phyloP scores from a whole-genome alignment of 2,888 invertebrate genomes.

The Neoscelio sp. region DNA sequence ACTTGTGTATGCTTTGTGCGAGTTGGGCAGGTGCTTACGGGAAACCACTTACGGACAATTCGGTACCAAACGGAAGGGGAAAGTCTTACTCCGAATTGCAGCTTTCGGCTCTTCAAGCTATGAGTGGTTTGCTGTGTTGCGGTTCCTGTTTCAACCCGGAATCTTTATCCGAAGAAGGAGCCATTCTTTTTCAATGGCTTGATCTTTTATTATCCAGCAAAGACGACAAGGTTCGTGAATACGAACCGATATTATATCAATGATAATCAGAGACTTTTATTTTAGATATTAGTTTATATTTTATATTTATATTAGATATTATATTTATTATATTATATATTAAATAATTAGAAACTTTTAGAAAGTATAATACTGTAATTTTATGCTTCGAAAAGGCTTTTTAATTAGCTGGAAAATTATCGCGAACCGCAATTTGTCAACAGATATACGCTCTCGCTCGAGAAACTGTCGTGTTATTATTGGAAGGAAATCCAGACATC shows the following conservation, averaged over 20 bases:
- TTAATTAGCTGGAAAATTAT: no score
- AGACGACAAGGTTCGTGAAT: conserved; percentile 92
- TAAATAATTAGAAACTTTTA: no score
- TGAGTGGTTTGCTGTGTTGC: conserved; percentile 97
- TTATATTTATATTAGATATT: neutral
- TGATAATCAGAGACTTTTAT: neutral
- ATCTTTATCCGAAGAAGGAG: conserved; percentile 94
- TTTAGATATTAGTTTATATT: neutral
- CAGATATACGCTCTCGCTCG: conserved; percentile 96
- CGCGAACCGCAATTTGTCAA: conserved; percentile 52
- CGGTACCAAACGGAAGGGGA: conserved; percentile 74
- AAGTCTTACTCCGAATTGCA: conserved; percentile 83
- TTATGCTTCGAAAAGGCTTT: no score
- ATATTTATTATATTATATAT: neutral
- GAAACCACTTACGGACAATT: conserved; percentile 84
- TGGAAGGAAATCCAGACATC: conserved; percentile 98
- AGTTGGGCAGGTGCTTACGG: conserved; percentile 97
- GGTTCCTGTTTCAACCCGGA: conserved; percentile 96
- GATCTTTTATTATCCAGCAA: conserved; percentile 94
- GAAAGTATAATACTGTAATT: no score
- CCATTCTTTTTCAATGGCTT: conserved; percentile 96
- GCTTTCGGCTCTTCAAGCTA: conserved; percentile 89
- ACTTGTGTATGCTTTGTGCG: conserved; percentile 96
- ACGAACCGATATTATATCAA: neutral
- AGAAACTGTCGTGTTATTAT: conserved; percentile 95